These are phyloP conservation scores for Onchidella celtica DNA, from an alignment of 2,888 invertebrate genomes.

Conservation along the genomic window DNA sequence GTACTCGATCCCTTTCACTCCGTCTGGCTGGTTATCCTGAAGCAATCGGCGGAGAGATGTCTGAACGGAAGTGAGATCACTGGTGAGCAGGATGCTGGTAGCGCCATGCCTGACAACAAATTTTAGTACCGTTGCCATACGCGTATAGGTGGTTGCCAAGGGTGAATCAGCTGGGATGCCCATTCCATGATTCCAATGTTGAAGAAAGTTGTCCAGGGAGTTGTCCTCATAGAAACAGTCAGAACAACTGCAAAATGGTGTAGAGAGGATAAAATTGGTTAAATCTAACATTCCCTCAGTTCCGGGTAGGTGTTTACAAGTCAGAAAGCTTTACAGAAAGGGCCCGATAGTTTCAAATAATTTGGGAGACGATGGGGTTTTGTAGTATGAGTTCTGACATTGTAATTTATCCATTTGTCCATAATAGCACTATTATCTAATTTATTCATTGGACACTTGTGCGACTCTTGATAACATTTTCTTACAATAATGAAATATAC, in stretches of 20 bases:
- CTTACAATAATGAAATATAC: too few species aligned
- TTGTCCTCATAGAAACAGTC: not conserved
- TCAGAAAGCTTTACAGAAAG: too few species aligned
- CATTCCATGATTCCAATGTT: not conserved
- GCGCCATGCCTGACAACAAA: not conserved
- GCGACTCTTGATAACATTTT: too few species aligned
- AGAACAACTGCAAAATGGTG: not conserved
- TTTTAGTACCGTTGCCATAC: not conserved
- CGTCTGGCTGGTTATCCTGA: not conserved
- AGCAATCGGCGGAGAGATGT: not conserved
- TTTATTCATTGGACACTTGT: too few species aligned
- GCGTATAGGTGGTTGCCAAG: not conserved
- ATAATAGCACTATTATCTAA: too few species aligned
- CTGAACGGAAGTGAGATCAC: not conserved
- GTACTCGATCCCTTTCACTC: slow-evolving; percentile 18
- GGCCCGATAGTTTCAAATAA: too few species aligned
- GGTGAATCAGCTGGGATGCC: not conserved
- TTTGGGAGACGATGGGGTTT: too few species aligned
- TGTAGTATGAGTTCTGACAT: too few species aligned
- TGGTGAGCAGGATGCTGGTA: not conserved
- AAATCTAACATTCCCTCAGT: too few species aligned
- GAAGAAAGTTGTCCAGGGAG: not conserved
- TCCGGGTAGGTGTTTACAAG: too few species aligned
- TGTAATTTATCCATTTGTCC: too few species aligned
- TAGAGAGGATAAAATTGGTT: too few species aligned